Evolutionary conservation across 2,113 vertebrate species (phyloP).

Genomic region (Ctenodactylus gundi): DNA sequence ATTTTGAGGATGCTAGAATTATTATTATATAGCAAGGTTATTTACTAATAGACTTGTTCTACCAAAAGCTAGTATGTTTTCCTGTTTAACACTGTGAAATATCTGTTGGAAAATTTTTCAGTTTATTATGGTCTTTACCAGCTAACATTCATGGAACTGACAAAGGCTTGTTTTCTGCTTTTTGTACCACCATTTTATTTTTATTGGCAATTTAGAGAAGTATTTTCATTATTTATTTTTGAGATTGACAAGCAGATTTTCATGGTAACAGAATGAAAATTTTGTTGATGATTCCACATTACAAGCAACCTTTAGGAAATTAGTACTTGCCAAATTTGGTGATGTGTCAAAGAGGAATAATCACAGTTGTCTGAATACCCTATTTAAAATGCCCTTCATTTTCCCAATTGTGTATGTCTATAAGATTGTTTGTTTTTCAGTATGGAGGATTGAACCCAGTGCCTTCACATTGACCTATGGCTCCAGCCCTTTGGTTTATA

Average conservation of each 20-base stretch:
- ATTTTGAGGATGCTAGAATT: not conserved
- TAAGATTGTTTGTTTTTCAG: no score
- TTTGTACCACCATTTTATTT: not conserved
- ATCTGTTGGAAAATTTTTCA: not conserved
- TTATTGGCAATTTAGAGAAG: not conserved
- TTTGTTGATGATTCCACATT: not conserved
- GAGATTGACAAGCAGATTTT: not conserved
- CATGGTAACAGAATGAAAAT: not conserved
- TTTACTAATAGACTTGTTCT: not conserved
- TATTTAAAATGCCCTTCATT: not conserved
- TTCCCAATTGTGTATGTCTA: not conserved
- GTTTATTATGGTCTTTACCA: not conserved
- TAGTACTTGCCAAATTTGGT: not conserved
- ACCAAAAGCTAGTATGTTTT: not conserved
- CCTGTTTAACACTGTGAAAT: conserved; percentile 11
- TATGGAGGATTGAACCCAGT: not conserved
- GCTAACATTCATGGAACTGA: not conserved
- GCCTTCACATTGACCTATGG: not conserved
- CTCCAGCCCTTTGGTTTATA: not conserved
- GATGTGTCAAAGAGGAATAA: not conserved
- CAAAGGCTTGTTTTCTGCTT: not conserved
- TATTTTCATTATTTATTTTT: not conserved
- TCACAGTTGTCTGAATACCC: not conserved
- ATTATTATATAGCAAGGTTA: not conserved
- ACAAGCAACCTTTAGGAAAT: not conserved